A percentile compares a stretch with the other conserved stretches of the same genome.
phyloP scores from a whole-genome alignment of 2,888 invertebrate genomes.

The Autographa gamma region DNA sequence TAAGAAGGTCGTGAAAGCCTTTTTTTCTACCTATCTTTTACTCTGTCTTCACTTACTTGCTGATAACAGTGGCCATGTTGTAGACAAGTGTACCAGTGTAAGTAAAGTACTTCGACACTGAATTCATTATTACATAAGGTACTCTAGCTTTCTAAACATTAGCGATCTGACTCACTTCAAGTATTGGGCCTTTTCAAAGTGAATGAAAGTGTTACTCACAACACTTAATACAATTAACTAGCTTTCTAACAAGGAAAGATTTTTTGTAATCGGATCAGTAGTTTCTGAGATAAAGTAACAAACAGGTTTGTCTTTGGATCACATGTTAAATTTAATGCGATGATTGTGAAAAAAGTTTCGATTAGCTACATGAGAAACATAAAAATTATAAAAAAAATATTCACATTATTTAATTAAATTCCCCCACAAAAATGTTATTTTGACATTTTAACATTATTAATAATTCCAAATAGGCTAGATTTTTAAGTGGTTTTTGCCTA shows the following conservation, averaged over 20 bases:
- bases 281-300: not conserved
- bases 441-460: too few relatives aligned
- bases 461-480: slow-evolving; percentile 7
- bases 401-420: too few relatives aligned
- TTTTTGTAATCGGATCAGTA: not conserved
- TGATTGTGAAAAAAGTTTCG: too few relatives aligned
- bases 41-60: too few relatives aligned
- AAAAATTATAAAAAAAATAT: too few relatives aligned
- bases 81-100: not conserved
- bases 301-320: not conserved
- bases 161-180: slow-evolving; percentile 25
- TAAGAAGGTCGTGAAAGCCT: too few relatives aligned
- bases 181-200: not conserved
- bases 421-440: too few relatives aligned
- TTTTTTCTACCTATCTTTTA: too few relatives aligned
- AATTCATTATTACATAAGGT: slow-evolving; percentile 13
- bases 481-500: slow-evolving; percentile 7
- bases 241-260: too few relatives aligned
- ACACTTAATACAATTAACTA: not conserved
- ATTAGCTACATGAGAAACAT: too few relatives aligned
- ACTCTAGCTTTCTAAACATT: slow-evolving; percentile 26
- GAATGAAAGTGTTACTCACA: not conserved
- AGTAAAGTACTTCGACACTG: not conserved
- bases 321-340: too few relatives aligned
- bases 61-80: too few relatives aligned